Evolutionary conservation across 2,888 invertebrate species (phyloP).

Genomic region (Resseliella maxima): DNA sequence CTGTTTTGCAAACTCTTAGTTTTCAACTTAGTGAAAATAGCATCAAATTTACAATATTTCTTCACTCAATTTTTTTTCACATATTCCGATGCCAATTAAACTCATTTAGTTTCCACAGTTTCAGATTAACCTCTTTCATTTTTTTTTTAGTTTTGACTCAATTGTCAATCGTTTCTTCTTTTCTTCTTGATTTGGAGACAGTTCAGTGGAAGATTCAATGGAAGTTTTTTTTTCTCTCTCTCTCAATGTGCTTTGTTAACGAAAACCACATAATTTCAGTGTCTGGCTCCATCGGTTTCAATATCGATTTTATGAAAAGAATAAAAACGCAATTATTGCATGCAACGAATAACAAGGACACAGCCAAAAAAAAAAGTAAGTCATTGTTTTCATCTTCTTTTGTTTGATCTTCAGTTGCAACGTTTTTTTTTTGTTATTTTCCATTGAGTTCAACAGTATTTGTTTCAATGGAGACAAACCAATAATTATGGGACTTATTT

Average conservation of each 20-base stretch:
- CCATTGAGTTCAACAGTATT: neutral
- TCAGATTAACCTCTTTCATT: no score
- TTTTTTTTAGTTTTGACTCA: neutral
- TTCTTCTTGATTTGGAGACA: neutral
- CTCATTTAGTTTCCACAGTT: no score
- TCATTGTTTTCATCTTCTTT: neutral
- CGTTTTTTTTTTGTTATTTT: conserved; percentile 13
- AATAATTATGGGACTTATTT: neutral
- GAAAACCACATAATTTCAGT: conserved; percentile 44
- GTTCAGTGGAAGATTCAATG: neutral
- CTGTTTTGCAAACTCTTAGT: no score
- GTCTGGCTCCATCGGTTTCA: neutral
- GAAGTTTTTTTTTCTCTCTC: neutral
- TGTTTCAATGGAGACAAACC: neutral
- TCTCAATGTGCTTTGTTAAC: neutral
- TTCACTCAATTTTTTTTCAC: no score
- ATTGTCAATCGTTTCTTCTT: neutral
- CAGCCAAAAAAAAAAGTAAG: neutral
- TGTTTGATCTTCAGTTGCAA: conserved; percentile 4
- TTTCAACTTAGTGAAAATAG: no score
- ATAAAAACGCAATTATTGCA: neutral
- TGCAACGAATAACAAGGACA: conserved; percentile 6
- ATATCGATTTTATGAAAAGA: neutral
- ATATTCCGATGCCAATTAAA: no score
- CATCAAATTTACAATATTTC: no score